Evolutionary conservation across 2,888 invertebrate genomes (phyloP), one percentile per base, ranked within the genome.

Genomic region (Drosophila affinis): DNA sequence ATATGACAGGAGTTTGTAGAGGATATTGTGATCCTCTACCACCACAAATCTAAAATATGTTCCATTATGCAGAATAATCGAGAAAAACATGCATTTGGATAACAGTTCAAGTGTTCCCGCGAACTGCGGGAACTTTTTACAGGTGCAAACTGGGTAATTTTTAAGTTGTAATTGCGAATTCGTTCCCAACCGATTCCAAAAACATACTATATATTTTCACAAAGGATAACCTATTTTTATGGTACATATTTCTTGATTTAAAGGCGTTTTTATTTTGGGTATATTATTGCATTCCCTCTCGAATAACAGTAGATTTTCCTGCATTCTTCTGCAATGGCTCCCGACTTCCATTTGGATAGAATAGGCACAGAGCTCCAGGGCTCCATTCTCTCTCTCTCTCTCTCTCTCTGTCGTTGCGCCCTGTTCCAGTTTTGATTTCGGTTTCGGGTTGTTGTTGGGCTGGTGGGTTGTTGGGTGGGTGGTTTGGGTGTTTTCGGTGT

Each of bases 361-460:
- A 14, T n/a, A 39, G 39, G 39, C 39, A 14, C 7, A 29, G 29
- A 29, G 29, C 39, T n/a, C 14, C 3, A 39, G 39, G 39, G 39
- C 39, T 39, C 7, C 34, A 5, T 9, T 3, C 34, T 14, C 34
- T 14, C 39, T 14, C 39, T 14, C 14, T 39, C 39, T 6, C 2
- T 2, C 6, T 39, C 14, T 39, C 14, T 7, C 7, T 39, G 44
- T 44, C 9, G 39, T 24, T 34, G 54, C n/a, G 24, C 39, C 14
- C 39, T 44, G 54, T 34, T 24, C 54, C 44, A 54, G 54, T 54
- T 54, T 54, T 54, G 44, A n/a, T 54, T 54, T 44, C 9, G 54
- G 44, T 39, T 53, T 34, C 44, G 21, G 21, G 14, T 54, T 6
- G 34, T 44, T 51, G 39, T 24, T 44, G 34, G 54, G 44, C 44